These are phyloP conservation scores for Cantharis rufa DNA, from an alignment of 2,888 invertebrate species.

Conservation along the genomic window DNA sequence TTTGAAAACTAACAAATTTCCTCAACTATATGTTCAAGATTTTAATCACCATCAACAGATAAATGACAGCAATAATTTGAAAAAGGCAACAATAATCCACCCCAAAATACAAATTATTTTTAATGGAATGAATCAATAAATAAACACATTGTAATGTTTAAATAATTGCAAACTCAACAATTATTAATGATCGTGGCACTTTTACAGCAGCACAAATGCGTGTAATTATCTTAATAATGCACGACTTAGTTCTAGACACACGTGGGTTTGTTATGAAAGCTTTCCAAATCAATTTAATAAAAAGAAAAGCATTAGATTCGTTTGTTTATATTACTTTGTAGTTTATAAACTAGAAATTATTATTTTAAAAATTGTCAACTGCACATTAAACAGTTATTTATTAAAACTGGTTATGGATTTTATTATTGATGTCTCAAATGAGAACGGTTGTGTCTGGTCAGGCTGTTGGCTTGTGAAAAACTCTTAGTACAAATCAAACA, in stretches of 20 bases:
- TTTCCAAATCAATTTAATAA: no score
- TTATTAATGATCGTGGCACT: neutral
- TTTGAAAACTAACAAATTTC: neutral
- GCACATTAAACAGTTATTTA: neutral
- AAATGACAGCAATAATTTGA: neutral
- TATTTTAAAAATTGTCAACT: neutral
- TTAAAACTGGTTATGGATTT: neutral
- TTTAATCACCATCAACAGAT: neutral
- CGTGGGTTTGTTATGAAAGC: no score
- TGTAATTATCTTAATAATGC: no score
- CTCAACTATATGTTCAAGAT: neutral
- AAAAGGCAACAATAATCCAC: neutral
- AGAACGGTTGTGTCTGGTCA: slow-evolving; percentile 20
- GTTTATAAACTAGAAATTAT: neutral
- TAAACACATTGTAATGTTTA: neutral
- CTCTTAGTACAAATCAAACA: slow-evolving; percentile 28
- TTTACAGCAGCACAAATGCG: neutral
- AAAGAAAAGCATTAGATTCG: no score
- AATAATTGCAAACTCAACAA: neutral
- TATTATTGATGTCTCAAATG: slow-evolving; percentile 4
- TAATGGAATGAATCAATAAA: neutral
- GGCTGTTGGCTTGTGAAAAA: slow-evolving; percentile 28
- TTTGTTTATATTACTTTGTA: neutral
- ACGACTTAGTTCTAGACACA: no score
- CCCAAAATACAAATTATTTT: neutral